Conservation (phyloP, 2,113 vertebrate species). For the Sinocyclocheilus anshuiensis region DNA sequence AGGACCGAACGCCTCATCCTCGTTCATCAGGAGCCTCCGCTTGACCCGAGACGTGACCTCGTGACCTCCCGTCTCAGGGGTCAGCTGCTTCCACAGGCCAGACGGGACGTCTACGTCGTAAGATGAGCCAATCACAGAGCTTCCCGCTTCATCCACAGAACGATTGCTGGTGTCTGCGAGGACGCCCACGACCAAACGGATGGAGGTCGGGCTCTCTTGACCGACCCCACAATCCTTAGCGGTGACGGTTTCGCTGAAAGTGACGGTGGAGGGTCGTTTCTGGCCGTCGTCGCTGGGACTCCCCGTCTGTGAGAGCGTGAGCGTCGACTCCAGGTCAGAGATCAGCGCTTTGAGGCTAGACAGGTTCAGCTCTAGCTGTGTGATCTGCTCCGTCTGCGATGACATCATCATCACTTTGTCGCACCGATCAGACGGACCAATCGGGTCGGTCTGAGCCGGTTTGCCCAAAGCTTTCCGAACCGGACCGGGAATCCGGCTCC, state of each 20-base stretch:
- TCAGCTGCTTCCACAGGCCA: constrained; percentile 65
- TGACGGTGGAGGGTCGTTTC: not conserved
- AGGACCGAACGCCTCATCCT: constrained; percentile 12
- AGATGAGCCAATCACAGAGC: constrained; percentile 46
- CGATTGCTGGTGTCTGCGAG: too few relatives aligned
- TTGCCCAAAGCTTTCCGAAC: constrained; percentile 22
- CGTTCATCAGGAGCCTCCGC: constrained; percentile 73
- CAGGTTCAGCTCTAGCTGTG: constrained; percentile 70
- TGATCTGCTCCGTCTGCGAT: constrained; percentile 61
- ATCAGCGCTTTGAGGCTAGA: constrained; percentile 69
- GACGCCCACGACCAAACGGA: too few relatives aligned
- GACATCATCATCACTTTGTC: constrained; percentile 3
- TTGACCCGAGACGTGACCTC: constrained; percentile 65
- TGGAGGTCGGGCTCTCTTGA: not conserved
- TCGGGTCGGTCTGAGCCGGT: not conserved
- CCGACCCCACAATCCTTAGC: not conserved
- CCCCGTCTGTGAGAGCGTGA: constrained; percentile 56
- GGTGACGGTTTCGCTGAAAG: not conserved
- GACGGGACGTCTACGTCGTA: constrained; percentile 72
- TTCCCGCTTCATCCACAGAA: not conserved
- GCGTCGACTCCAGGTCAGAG: constrained; percentile 70
- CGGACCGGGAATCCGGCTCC: not conserved
- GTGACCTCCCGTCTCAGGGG: constrained; percentile 61
- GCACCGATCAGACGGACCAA: not conserved
- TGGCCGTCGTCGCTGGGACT: not conserved